These are phyloP conservation scores for Trissoscelio sp. DNA, from an alignment of 2,888 invertebrate genomes.

Conservation along the genomic window DNA sequence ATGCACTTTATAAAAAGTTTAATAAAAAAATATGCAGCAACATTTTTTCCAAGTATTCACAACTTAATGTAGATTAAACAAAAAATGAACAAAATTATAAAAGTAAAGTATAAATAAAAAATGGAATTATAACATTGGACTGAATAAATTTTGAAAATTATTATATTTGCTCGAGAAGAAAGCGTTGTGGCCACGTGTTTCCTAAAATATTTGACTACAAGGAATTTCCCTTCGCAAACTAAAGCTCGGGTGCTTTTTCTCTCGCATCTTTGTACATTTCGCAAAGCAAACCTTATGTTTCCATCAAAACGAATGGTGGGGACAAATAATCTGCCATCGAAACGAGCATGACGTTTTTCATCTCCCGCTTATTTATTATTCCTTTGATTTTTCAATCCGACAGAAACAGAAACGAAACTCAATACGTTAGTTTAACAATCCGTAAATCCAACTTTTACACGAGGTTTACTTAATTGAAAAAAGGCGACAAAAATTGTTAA, in stretches of 20 bases:
- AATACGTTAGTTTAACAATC: neutral
- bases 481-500: neutral
- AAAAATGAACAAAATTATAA: no score
- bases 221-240: neutral
- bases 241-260: neutral
- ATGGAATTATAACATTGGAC: no score
- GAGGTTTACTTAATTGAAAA: neutral
- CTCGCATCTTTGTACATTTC: neutral
- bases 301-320: conserved; percentile 1
- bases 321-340: conserved; percentile 21
- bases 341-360: conserved; percentile 28
- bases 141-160: no score
- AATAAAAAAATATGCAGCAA: neutral
- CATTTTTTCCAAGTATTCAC: neutral
- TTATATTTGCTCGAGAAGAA: no score
- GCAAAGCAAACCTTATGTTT: conserved; percentile 11
- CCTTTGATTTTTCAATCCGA: conserved; percentile 26
- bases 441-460: neutral
- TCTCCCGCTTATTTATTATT: conserved; percentile 24
- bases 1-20: neutral
- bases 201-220: neutral
- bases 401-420: neutral
- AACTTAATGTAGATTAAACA: no score
- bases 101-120: no score
- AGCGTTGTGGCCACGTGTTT: neutral